These are phyloP conservation scores for Pemphigus obesinymphae DNA, from an alignment of 1,140 invertebrate genomes.

Conservation along the genomic window DNA sequence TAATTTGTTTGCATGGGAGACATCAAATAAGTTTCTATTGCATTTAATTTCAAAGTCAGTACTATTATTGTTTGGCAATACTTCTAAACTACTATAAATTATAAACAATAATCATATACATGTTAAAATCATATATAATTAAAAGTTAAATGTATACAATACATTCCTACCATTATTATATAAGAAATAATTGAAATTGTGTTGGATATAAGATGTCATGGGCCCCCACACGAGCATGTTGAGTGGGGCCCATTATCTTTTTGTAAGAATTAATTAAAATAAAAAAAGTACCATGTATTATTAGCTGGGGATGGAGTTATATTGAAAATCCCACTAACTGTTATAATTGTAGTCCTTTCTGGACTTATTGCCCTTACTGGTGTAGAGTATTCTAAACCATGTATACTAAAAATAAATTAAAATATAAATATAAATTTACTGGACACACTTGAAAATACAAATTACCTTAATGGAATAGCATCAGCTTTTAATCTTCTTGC, in stretches of 20 bases:
- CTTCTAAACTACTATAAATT: not conserved
- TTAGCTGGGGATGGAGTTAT: not conserved
- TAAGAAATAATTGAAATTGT: too few relatives aligned
- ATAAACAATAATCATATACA: too few relatives aligned
- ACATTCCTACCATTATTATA: too few relatives aligned
- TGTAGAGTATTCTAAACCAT: not conserved
- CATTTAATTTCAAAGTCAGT: not conserved
- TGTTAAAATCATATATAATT: too few relatives aligned
- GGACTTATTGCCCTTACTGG: not conserved
- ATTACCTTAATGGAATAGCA: not conserved
- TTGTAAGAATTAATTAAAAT: too few relatives aligned
- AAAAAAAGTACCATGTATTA: not conserved
- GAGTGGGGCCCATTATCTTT: too few relatives aligned
- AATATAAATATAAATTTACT: not conserved
- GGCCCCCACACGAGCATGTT: too few relatives aligned
- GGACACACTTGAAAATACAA: not conserved
- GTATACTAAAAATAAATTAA: not conserved
- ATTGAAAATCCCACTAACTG: not conserved
- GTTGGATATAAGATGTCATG: too few relatives aligned
- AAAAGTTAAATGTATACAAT: too few relatives aligned
- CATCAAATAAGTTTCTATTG: not conserved
- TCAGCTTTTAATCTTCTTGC: not conserved
- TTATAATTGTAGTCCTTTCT: not conserved
- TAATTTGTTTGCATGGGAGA: not conserved
- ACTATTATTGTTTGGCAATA: not conserved